Evolutionary conservation across 2,797 vertebrate genomes (phyloP).

Genomic region (Myotis pilosus): DNA sequence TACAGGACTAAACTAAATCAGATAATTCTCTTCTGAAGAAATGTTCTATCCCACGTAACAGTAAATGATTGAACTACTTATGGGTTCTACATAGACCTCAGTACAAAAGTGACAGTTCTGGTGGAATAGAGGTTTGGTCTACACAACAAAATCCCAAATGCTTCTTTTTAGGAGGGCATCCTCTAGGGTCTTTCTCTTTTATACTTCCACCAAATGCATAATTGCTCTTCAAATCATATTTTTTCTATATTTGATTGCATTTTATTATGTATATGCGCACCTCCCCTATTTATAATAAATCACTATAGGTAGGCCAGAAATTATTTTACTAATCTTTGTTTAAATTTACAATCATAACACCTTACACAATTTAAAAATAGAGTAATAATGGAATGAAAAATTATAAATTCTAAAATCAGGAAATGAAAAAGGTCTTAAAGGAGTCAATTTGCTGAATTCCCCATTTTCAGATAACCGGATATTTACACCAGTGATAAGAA

Average conservation of each 20-base stretch:
- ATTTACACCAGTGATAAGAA: not conserved
- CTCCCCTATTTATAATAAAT: not conserved
- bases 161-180: not conserved
- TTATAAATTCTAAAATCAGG: conserved; percentile 41
- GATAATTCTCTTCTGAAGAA: conserved; percentile 22
- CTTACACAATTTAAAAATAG: not conserved
- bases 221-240: not conserved
- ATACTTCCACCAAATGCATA: not conserved
- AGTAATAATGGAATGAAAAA: not conserved
- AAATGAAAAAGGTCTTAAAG: not conserved
- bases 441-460: not conserved
- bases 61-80: not conserved
- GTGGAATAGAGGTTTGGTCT: not conserved
- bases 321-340: not conserved
- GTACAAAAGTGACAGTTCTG: not conserved
- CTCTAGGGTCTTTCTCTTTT: not conserved
- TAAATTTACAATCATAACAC: not conserved
- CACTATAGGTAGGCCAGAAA: not conserved
- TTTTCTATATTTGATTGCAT: not conserved
- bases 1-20: conserved; percentile 34
- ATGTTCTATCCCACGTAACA: not conserved
- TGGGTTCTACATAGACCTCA: not conserved
- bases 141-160: not conserved
- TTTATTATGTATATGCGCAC: not conserved
- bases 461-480: not conserved